Evolutionary conservation across 2,113 vertebrate genomes (phyloP).

Genomic region (Typhlomys cinereus): DNA sequence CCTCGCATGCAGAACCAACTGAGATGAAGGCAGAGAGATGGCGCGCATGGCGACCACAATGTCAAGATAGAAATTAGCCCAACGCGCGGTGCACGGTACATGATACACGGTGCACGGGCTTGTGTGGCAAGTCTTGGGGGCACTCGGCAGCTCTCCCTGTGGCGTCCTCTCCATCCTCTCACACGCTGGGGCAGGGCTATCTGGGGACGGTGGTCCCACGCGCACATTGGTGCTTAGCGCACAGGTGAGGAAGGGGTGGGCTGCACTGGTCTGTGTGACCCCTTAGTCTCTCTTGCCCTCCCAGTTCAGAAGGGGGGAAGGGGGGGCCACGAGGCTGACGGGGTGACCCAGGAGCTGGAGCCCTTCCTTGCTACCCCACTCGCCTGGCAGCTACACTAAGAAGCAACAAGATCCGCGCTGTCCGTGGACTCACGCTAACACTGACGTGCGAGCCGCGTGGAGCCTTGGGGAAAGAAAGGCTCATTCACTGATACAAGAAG

Average conservation of each 20-base stretch:
- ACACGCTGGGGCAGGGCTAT: fast-evolving
- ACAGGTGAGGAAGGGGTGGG: not conserved
- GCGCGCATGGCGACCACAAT: not conserved
- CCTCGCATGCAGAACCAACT: not conserved
- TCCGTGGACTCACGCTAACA: not conserved
- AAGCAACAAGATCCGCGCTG: not conserved
- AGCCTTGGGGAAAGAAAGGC: not conserved
- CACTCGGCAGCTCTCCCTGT: fast-evolving
- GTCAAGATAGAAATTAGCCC: not conserved
- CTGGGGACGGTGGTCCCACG: not conserved
- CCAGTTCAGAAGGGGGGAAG: not conserved
- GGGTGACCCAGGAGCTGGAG: not conserved
- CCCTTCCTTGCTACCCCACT: fast-evolving
- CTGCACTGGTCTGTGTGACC: fast-evolving
- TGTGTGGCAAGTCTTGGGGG: not conserved
- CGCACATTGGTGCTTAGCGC: not conserved
- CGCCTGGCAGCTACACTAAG: not conserved
- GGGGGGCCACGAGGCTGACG: not conserved
- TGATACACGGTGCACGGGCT: not conserved
- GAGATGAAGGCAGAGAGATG: not conserved
- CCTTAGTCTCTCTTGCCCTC: not conserved
- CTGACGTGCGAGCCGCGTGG: not conserved
- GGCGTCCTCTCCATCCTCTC: not conserved
- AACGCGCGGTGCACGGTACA: no score
- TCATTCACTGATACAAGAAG: not conserved